These are phyloP conservation scores for Procambarus virginalis DNA, from an alignment of 1,140 invertebrate genomes.

Conservation along the genomic window DNA sequence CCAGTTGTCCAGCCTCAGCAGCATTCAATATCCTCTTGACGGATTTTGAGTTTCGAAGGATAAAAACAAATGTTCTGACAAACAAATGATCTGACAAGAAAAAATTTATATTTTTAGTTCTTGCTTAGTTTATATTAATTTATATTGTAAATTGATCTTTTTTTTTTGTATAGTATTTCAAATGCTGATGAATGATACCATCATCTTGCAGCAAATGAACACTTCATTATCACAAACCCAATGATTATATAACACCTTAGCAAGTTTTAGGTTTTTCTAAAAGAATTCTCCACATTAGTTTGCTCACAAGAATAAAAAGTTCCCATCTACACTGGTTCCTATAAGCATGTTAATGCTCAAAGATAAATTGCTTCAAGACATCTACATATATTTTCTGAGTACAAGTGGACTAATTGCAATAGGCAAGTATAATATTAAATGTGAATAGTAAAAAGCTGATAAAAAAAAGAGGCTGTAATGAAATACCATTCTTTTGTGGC, in stretches of 20 bases:
- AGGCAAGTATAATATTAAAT: no score
- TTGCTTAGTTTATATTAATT: neutral
- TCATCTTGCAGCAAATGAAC: neutral
- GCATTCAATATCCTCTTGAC: neutral
- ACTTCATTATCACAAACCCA: neutral
- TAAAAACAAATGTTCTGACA: constrained; percentile 9
- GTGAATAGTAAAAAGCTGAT: no score
- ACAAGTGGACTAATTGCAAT: no score
- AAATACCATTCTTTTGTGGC: no score
- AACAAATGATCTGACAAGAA: neutral
- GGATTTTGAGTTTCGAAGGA: neutral
- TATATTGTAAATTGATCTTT: neutral
- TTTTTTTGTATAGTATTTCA: neutral
- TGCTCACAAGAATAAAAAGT: no score
- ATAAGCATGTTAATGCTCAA: no score
- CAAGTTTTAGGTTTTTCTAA: no score
- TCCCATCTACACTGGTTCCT: no score
- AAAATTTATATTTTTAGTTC: neutral
- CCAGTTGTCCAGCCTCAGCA: neutral
- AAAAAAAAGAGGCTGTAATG: no score
- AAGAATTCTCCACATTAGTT: no score
- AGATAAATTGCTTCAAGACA: no score
- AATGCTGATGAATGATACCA: neutral
- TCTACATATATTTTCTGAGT: no score
- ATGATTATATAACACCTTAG: neutral